phyloP scores from a whole-genome alignment of 2,113 vertebrate species.

The Guaruba guarouba region DNA sequence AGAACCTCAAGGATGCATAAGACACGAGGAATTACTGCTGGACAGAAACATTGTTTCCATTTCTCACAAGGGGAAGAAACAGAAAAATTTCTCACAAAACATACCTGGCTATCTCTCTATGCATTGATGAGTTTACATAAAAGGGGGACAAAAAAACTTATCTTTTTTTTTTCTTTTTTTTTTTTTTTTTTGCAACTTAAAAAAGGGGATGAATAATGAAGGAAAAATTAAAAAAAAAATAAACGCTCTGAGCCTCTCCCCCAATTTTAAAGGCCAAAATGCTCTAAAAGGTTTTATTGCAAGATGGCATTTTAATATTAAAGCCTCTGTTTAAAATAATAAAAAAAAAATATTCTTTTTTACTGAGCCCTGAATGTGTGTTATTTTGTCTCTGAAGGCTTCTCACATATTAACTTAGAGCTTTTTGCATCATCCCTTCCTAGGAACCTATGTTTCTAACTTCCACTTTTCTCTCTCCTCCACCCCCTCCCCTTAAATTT shows the following conservation, averaged over 20 bases:
- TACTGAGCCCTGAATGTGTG: neutral
- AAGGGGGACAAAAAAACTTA: neutral
- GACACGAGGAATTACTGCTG: conserved; percentile 17
- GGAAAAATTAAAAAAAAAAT: neutral
- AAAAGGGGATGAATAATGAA: neutral
- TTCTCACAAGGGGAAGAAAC: neutral
- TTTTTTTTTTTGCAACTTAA: neutral
- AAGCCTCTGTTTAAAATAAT: neutral
- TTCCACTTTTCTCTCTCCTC: neutral
- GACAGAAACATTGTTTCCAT: conserved; percentile 39
- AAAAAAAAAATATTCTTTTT: neutral
- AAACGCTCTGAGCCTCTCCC: neutral
- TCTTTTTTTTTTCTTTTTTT: neutral
- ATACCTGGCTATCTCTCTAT: neutral
- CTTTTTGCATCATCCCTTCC: conserved; percentile 9
- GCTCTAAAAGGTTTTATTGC: neutral
- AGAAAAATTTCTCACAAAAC: neutral
- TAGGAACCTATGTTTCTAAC: conserved; percentile 54
- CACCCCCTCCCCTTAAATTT: conserved; percentile 34
- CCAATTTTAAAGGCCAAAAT: neutral
- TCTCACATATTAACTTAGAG: neutral
- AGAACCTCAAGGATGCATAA: conserved; percentile 49
- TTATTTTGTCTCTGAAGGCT: conserved; percentile 30
- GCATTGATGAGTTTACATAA: neutral
- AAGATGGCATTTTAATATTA: neutral